These are phyloP conservation scores for Peromyscus polionotus DNA, from an alignment of 2,113 vertebrate genomes.

Conservation along the genomic window DNA sequence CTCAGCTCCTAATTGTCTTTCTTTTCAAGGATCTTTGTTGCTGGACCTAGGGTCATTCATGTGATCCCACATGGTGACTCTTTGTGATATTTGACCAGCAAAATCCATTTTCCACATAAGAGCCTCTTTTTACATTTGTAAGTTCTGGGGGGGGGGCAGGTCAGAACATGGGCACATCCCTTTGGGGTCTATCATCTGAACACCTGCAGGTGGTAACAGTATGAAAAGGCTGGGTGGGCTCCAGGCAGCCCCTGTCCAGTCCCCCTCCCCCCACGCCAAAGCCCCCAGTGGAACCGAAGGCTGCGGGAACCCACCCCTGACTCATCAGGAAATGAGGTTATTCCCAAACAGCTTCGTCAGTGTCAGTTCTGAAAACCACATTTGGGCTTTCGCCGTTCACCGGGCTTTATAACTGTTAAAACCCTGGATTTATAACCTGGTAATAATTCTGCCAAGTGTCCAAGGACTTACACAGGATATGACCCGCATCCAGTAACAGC, in stretches of 20 bases:
- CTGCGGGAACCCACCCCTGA: neutral
- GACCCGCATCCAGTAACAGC: neutral
- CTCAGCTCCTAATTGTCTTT: neutral
- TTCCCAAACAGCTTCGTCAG: neutral
- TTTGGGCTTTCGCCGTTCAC: conserved; percentile 38
- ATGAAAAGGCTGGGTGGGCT: neutral
- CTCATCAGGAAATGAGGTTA: conserved; percentile 8
- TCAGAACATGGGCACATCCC: neutral
- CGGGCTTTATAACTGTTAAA: conserved; percentile 18
- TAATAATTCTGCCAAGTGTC: neutral
- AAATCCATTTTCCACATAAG: neutral
- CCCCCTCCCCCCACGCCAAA: fast-evolving
- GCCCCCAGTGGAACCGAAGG: neutral
- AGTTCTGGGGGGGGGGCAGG: neutral
- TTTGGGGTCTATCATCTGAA: neutral
- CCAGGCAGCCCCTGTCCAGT: fast-evolving
- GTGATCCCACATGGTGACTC: fast-evolving
- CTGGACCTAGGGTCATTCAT: neutral
- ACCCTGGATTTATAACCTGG: conserved; percentile 64
- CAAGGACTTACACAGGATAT: conserved; percentile 59
- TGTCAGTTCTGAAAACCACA: neutral
- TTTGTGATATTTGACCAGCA: neutral
- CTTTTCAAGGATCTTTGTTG: neutral
- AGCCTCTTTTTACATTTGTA: neutral
- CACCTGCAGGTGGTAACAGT: neutral